phyloP scores from a whole-genome alignment of 2,888 invertebrate genomes.

The Caenorhabditis zanzibari region DNA sequence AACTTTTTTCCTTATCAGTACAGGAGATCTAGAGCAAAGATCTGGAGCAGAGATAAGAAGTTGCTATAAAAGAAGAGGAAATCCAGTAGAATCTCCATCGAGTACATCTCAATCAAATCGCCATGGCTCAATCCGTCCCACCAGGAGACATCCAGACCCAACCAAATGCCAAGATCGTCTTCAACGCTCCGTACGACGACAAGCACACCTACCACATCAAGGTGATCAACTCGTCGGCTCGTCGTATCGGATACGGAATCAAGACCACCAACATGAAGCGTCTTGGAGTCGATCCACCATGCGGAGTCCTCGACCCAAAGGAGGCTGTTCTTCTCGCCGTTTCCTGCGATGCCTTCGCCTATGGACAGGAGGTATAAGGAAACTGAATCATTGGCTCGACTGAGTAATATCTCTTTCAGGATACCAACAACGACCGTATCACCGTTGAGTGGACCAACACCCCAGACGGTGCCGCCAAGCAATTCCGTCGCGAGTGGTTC shows the following conservation, averaged over 20 bases:
- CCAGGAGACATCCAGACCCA: constrained; percentile 61
- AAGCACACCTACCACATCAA: constrained; percentile 36
- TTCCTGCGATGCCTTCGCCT: constrained; percentile 24
- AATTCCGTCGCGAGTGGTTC: constrained; percentile 77
- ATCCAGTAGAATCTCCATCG: too few species aligned
- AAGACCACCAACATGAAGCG: constrained; percentile 53
- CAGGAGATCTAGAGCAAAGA: too few species aligned
- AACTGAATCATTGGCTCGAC: too few species aligned
- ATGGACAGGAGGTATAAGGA: constrained; percentile 4
- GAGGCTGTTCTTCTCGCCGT: constrained; percentile 30
- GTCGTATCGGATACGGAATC: constrained; percentile 51
- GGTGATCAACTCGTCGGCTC: constrained; percentile 52
- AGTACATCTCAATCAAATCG: too few species aligned
- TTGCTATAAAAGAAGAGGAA: too few species aligned
- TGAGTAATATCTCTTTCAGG: constrained; percentile 37
- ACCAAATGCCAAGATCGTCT: constrained; percentile 19
- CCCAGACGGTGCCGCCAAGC: constrained; percentile 72
- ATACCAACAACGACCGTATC: constrained; percentile 75
- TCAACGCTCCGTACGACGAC: constrained; percentile 27
- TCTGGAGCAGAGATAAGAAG: too few species aligned
- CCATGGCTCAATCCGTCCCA: constrained; percentile 75
- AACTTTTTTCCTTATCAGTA: too few species aligned
- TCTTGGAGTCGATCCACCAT: constrained; percentile 49
- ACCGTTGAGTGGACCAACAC: constrained; percentile 76
- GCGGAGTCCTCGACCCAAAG: constrained; percentile 27